Conservation (phyloP, 2,888 invertebrate species). For the Euzophera pinguis region DNA sequence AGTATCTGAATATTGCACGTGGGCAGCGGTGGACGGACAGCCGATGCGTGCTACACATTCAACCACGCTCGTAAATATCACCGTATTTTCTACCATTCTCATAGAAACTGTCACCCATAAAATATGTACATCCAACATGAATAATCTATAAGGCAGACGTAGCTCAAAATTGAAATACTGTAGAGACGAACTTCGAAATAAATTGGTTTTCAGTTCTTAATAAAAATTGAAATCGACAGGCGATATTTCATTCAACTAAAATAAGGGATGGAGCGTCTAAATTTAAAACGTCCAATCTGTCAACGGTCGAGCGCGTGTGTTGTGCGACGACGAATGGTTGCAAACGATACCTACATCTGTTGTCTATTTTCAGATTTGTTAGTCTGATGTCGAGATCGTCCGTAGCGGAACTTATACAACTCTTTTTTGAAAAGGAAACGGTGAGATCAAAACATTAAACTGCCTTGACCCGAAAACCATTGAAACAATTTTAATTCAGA, state of each 20-base stretch:
- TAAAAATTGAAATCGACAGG: constrained; percentile 50
- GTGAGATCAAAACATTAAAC: constrained; percentile 33
- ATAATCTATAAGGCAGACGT: constrained; percentile 10
- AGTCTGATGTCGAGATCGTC: constrained; percentile 42
- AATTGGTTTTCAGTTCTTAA: constrained; percentile 10
- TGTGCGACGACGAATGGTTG: constrained; percentile 72
- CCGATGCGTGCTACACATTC: constrained; percentile 54
- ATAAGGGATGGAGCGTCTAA: constrained; percentile 71
- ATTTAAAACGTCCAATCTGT: constrained; percentile 75
- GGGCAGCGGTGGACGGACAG: constrained; percentile 52
- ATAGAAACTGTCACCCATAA: constrained; percentile 30
- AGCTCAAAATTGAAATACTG: constrained; percentile 25
- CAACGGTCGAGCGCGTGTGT: constrained; percentile 74
- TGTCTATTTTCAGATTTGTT: constrained; percentile 75
- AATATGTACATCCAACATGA: constrained; percentile 18
- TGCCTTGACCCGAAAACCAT: constrained; percentile 28
- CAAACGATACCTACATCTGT: constrained; percentile 73
- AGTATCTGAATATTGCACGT: constrained; percentile 65
- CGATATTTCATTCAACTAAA: constrained; percentile 69
- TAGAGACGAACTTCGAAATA: constrained; percentile 6
- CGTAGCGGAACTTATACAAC: constrained; percentile 63
- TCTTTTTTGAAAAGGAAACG: constrained; percentile 50
- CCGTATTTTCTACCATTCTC: constrained; percentile 39
- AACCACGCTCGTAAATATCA: constrained; percentile 52
- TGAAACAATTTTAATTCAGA: constrained; percentile 32